Percentiles rank a stretch among this genome's conserved stretches.
These are phyloP conservation scores for Parthenolecanium corni DNA, from an alignment of 2,888 invertebrate species.

Conservation along the genomic window DNA sequence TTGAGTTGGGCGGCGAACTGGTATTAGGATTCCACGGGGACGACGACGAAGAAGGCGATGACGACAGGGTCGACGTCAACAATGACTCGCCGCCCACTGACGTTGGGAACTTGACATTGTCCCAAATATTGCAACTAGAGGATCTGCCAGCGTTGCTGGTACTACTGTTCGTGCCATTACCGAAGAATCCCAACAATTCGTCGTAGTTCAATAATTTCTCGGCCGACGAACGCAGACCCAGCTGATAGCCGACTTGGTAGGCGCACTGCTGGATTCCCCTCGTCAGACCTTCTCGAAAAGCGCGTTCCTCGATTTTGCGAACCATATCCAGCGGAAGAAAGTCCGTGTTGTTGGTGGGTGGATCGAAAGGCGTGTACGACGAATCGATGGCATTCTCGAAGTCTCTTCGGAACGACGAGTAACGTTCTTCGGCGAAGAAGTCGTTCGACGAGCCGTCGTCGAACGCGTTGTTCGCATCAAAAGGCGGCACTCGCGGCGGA, in stretches of 20 bases:
- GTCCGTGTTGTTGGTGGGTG: constrained; percentile 7
- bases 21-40: neutral
- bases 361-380: constrained; percentile 27
- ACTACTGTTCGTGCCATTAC: neutral
- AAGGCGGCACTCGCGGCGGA: constrained; percentile 11
- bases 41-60: neutral
- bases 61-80: too few species aligned
- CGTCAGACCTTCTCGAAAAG: constrained; percentile 31
- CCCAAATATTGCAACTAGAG: neutral
- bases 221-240: constrained; percentile 29
- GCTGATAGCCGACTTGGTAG: constrained; percentile 30
- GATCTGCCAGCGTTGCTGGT: neutral
- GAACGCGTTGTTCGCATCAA: neutral
- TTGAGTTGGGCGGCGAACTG: neutral
- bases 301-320: constrained; percentile 31
- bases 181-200: constrained; percentile 8
- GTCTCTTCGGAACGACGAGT: constrained; percentile 34
- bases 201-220: constrained; percentile 23
- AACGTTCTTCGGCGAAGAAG: constrained; percentile 30
- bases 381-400: constrained; percentile 34
- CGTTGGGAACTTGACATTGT: neutral
- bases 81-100: neutral
- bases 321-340: constrained; percentile 29
- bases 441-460: constrained; percentile 1
- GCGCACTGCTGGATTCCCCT: constrained; percentile 31